Evolutionary conservation across 2,888 invertebrate species (phyloP).

Genomic region (Stomorhina lunata): DNA sequence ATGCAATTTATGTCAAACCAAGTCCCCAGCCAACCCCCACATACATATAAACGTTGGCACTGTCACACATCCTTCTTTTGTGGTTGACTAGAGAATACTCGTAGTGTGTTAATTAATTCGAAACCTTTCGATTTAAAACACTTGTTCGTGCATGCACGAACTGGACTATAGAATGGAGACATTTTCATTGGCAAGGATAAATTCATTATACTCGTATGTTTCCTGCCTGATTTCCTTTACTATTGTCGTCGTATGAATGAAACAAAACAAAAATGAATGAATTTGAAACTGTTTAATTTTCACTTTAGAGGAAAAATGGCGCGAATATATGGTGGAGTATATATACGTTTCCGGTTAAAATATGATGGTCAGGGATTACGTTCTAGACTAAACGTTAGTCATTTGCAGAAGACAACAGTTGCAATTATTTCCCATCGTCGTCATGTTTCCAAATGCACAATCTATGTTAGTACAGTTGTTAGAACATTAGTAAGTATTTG

Average conservation of each 20-base stretch:
- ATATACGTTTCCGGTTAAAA: background rate
- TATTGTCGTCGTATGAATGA: constrained; percentile 31
- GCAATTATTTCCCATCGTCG: constrained; percentile 2
- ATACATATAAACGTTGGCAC: background rate
- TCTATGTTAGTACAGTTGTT: constrained; percentile 19
- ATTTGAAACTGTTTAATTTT: constrained; percentile 24
- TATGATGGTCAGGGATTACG: background rate
- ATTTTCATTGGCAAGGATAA: constrained; percentile 24
- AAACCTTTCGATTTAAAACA: background rate
- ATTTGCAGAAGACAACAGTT: background rate
- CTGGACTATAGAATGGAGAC: background rate
- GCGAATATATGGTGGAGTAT: background rate
- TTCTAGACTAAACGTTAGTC: background rate
- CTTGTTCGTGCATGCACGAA: background rate
- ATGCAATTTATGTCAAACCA: constrained; percentile 32
- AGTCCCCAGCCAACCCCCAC: background rate
- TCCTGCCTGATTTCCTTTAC: background rate
- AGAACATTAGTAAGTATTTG: constrained; percentile 1
- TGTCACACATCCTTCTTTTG: background rate
- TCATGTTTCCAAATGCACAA: constrained; percentile 3
- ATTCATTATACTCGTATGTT: background rate
- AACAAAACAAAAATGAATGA: constrained; percentile 34
- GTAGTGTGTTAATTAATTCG: constrained; percentile 18
- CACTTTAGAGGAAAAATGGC: background rate
- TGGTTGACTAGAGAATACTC: background rate